Evolutionary conservation across 2,888 invertebrate species (phyloP).

Genomic region (Torymus aiolomorphi): DNA sequence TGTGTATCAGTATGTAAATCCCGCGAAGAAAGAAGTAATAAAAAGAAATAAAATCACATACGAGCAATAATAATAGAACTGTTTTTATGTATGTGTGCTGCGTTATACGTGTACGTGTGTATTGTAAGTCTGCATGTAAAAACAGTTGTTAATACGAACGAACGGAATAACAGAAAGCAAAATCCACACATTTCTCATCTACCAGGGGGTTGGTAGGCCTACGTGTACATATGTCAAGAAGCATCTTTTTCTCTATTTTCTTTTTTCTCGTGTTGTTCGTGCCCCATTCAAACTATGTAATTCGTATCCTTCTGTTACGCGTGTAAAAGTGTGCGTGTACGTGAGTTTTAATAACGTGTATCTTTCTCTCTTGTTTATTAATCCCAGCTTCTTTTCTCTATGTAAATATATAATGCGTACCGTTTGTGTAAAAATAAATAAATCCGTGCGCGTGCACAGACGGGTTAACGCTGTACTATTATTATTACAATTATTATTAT

Average conservation of each 20-base stretch:
- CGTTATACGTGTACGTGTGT: too few species aligned
- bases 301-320: too few species aligned
- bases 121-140: too few species aligned
- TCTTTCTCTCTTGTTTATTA: slow-evolving; percentile 29
- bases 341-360: slow-evolving; percentile 36
- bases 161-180: slow-evolving; percentile 24
- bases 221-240: slow-evolving; percentile 36
- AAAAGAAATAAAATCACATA: background rate
- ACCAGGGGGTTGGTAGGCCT: slow-evolving; percentile 59
- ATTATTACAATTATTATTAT: slow-evolving; percentile 39
- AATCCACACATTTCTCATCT: slow-evolving; percentile 6
- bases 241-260: too few species aligned
- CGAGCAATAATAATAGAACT: slow-evolving; percentile 17
- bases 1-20: too few species aligned
- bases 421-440: slow-evolving; percentile 61
- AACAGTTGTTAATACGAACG: slow-evolving; percentile 20
- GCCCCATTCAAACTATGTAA: too few species aligned
- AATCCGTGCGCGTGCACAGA: slow-evolving; percentile 55
- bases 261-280: too few species aligned
- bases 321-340: slow-evolving; percentile 16
- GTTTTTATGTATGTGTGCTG: too few species aligned
- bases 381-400: slow-evolving; percentile 51
- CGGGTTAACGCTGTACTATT: slow-evolving; percentile 53
- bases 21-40: too few species aligned
- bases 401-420: slow-evolving; percentile 56